Evolutionary conservation across 2,797 vertebrate genomes (phyloP).

Genomic region (Pelochelys cantorii): DNA sequence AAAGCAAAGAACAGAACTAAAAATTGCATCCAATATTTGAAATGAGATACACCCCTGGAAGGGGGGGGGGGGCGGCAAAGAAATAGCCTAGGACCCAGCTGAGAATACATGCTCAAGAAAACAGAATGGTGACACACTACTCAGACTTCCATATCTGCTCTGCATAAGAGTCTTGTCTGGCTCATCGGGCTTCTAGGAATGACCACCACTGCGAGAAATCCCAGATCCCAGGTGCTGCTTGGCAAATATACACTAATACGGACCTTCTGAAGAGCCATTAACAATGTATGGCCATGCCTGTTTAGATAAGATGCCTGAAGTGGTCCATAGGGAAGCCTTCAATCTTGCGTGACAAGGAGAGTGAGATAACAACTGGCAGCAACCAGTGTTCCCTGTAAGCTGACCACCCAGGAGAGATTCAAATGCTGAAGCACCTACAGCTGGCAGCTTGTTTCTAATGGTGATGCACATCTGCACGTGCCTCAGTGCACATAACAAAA

Average conservation of each 20-base stretch:
- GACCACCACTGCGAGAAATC: too few relatives aligned
- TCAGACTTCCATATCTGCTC: not conserved
- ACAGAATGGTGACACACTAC: not conserved
- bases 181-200: too few relatives aligned
- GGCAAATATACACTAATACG: too few relatives aligned
- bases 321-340: not conserved
- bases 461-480: too few relatives aligned
- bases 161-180: not conserved
- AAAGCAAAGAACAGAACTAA: not conserved
- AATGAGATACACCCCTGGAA: not conserved
- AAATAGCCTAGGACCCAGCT: too few relatives aligned
- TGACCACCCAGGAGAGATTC: too few relatives aligned
- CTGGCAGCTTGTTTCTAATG: too few relatives aligned
- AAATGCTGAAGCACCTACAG: too few relatives aligned
- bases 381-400: too few relatives aligned
- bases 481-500: too few relatives aligned
- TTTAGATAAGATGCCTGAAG: not conserved
- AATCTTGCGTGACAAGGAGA: not conserved
- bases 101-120: not conserved
- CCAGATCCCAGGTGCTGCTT: too few relatives aligned
- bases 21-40: not conserved
- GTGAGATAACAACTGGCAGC: not conserved
- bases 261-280: too few relatives aligned
- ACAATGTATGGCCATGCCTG: fast-evolving
- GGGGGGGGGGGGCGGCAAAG: fast-evolving